Conservation (phyloP, 2,888 invertebrate genomes). For the Eupithecia dodoneata region DNA sequence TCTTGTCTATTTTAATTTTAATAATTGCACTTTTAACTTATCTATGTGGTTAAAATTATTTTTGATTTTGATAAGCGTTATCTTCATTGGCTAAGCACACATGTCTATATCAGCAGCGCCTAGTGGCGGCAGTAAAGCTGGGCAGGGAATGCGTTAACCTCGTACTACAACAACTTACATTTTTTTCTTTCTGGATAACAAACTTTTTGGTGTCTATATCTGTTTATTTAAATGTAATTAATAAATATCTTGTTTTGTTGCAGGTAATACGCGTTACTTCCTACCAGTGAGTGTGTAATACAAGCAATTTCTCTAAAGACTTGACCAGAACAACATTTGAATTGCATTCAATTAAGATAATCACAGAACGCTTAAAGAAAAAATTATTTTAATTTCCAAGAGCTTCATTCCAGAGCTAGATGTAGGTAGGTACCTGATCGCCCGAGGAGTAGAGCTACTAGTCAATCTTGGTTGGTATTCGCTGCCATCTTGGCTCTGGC, state of each 20-base stretch:
- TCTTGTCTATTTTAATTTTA: background rate
- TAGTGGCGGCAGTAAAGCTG: too few relatives aligned
- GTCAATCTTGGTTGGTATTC: constrained; percentile 81
- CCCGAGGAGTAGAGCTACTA: constrained; percentile 78
- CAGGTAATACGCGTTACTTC: constrained; percentile 38
- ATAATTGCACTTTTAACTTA: too few relatives aligned
- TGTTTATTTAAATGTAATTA: background rate
- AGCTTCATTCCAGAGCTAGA: constrained; percentile 64
- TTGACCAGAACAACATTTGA: constrained; percentile 49
- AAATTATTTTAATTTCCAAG: constrained; percentile 78
- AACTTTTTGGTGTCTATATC: background rate
- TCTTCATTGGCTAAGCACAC: too few relatives aligned
- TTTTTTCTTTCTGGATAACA: background rate
- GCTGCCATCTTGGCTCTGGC: constrained; percentile 70
- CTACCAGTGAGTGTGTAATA: constrained; percentile 53
- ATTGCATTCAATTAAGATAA: constrained; percentile 66
- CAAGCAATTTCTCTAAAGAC: constrained; percentile 56
- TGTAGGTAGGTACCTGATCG: constrained; percentile 71
- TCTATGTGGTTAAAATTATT: too few relatives aligned
- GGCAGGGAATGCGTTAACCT: too few relatives aligned
- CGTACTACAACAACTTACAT: too few relatives aligned
- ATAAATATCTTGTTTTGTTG: constrained; percentile 28
- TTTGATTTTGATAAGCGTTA: too few relatives aligned
- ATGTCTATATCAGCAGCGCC: too few relatives aligned
- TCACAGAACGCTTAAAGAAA: constrained; percentile 67